These are phyloP conservation scores for Daktulosphaira vitifoliae DNA, from an alignment of 1,140 invertebrate genomes.

Conservation along the genomic window DNA sequence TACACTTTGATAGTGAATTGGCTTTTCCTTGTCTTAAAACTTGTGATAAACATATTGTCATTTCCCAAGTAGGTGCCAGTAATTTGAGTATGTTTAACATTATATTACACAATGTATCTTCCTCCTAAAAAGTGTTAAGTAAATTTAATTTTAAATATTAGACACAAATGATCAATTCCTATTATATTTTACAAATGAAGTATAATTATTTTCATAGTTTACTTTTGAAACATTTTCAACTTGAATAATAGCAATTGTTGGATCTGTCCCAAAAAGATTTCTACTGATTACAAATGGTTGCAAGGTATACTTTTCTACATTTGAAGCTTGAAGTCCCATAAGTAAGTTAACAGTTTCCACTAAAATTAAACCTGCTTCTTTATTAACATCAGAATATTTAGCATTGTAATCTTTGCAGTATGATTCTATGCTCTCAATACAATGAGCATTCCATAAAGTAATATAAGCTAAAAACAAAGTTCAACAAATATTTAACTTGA, in stretches of 20 bases:
- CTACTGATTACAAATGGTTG: slow-evolving; percentile 9
- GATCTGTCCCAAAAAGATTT: slow-evolving; percentile 4
- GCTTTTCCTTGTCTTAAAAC: slow-evolving; percentile 60
- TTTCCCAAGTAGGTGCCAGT: slow-evolving; percentile 54
- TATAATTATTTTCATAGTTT: neutral
- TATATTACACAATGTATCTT: slow-evolving; percentile 63
- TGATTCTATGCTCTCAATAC: slow-evolving; percentile 51
- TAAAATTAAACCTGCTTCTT: slow-evolving; percentile 60
- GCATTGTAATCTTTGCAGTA: slow-evolving; percentile 38
- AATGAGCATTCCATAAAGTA: slow-evolving; percentile 58
- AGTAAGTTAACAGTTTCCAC: slow-evolving; percentile 70
- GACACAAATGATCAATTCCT: too few relatives aligned
- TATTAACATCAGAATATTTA: slow-evolving; percentile 42
- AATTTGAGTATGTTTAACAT: slow-evolving; percentile 60
- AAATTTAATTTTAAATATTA: too few relatives aligned
- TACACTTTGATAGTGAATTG: slow-evolving; percentile 55
- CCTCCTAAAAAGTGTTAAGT: neutral
- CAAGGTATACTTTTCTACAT: slow-evolving; percentile 51
- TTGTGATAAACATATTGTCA: slow-evolving; percentile 57
- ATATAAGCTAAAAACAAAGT: slow-evolving; percentile 59
- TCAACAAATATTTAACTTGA: too few relatives aligned
- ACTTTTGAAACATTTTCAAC: slow-evolving; percentile 3
- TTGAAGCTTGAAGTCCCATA: slow-evolving; percentile 72
- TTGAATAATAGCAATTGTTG: neutral
- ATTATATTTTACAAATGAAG: too few relatives aligned